Percentiles rank a stretch among this genome's conserved stretches.
Conservation (phyloP, 1,140 invertebrate genomes). For the Arion vulgaris region DNA sequence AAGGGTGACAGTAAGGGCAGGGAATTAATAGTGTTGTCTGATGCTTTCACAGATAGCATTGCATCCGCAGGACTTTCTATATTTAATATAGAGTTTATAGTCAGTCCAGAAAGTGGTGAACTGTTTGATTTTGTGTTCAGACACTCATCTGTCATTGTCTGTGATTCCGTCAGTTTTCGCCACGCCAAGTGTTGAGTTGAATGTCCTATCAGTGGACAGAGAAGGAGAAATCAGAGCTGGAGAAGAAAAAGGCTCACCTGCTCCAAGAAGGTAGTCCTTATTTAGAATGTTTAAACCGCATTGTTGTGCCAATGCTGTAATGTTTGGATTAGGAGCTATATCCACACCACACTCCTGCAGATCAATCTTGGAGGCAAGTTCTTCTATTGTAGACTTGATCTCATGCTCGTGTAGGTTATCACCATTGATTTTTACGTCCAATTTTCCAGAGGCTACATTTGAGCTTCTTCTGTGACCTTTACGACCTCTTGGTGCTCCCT, state of each 20-base stretch:
- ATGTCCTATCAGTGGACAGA: not conserved
- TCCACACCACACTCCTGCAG: slow-evolving; percentile 42
- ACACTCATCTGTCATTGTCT: slow-evolving; percentile 65
- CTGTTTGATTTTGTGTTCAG: slow-evolving; percentile 70
- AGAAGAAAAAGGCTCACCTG: slow-evolving; percentile 71
- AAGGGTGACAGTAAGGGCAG: slow-evolving; percentile 43
- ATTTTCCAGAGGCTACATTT: slow-evolving; percentile 12
- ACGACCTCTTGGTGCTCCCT: slow-evolving; percentile 40
- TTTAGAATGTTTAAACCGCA: slow-evolving; percentile 88
- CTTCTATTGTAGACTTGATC: slow-evolving; percentile 66
- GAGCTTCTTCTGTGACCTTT: slow-evolving; percentile 46
- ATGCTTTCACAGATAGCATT: slow-evolving; percentile 61
- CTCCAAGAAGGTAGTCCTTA: slow-evolving; percentile 84
- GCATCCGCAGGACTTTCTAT: slow-evolving; percentile 69
- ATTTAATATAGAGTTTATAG: slow-evolving; percentile 70
- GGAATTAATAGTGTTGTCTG: slow-evolving; percentile 48
- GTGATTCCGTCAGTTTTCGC: slow-evolving; percentile 48
- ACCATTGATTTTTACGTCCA: slow-evolving; percentile 57
- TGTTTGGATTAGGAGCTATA: slow-evolving; percentile 77
- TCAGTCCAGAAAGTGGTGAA: slow-evolving; percentile 68
- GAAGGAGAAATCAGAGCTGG: slow-evolving; percentile 48
- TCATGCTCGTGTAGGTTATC: slow-evolving; percentile 54
- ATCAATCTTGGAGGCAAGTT: slow-evolving; percentile 68
- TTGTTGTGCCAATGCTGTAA: slow-evolving; percentile 85
- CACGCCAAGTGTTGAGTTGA: slow-evolving; percentile 43